A percentile compares a stretch with the other conserved stretches of the same genome.
These are phyloP conservation scores for Heliothis virescens DNA, from an alignment of 1,140 invertebrate genomes.

Conservation along the genomic window DNA sequence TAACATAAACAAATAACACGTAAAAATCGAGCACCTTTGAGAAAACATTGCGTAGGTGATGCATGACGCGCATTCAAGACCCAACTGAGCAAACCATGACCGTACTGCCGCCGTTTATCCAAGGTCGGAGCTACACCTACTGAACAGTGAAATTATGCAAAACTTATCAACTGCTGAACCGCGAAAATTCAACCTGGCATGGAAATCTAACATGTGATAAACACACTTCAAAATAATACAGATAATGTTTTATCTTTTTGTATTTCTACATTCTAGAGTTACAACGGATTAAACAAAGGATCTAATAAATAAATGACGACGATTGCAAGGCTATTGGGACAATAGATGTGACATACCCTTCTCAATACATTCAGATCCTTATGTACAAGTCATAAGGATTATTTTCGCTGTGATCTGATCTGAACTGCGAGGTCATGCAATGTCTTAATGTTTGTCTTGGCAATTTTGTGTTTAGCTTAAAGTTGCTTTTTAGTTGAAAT, in stretches of 20 bases:
- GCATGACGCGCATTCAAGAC: conserved; percentile 73
- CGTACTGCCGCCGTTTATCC: conserved; percentile 53
- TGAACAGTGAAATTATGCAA: conserved; percentile 66
- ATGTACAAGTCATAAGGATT: not conserved
- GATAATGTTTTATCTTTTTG: too few species aligned
- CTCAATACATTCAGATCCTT: conserved; percentile 9
- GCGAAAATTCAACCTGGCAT: conserved; percentile 53
- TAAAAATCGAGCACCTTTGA: conserved; percentile 66
- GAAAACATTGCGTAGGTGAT: conserved; percentile 80
- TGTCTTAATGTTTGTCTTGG: conserved; percentile 17
- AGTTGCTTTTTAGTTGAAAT: conserved; percentile 4
- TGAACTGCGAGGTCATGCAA: conserved; percentile 1
- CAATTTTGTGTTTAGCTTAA: not conserved
- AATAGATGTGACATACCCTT: conserved; percentile 25
- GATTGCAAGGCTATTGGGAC: conserved; percentile 38
- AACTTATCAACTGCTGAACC: conserved; percentile 57
- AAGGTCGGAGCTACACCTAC: conserved; percentile 67
- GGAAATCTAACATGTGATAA: conserved; percentile 18
- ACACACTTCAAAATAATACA: too few species aligned
- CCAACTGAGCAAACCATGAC: conserved; percentile 72
- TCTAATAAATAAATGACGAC: conserved; percentile 16
- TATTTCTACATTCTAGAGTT: not conserved
- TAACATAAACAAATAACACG: conserved; percentile 24
- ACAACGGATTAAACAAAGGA: conserved; percentile 1
- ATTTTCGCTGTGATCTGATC: not conserved